Percentiles rank a stretch among this genome's conserved stretches.
Evolutionary conservation across 30 jellyfish, hydroid and myxozoan genomes (phyloP).

Genomic region (Nemopilema nomurai): DNA sequence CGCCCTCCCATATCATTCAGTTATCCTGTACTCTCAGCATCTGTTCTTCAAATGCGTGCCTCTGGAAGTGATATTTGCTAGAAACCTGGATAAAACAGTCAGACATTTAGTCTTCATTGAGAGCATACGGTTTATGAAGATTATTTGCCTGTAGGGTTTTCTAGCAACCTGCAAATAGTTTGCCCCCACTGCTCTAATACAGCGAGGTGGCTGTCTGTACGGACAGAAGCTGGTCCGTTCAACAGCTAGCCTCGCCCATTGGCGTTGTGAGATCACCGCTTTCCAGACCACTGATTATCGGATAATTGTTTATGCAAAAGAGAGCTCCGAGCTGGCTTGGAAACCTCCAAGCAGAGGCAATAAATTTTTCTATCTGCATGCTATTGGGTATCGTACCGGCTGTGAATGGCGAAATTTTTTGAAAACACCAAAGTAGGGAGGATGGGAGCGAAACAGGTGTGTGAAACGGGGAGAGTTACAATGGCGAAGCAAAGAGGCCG

Average conservation of each 20-base stretch:
- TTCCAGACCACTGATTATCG: not conserved
- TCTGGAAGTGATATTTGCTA: not conserved
- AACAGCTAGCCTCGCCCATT: not conserved
- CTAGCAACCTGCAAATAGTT: not conserved
- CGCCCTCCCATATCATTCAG: not conserved
- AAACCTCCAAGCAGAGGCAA: not conserved
- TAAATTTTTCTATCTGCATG: not conserved
- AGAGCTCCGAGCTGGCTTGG: not conserved
- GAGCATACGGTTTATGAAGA: not conserved
- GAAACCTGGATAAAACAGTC: not conserved
- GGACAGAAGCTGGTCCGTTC: not conserved
- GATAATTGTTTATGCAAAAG: not conserved
- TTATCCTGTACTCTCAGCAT: not conserved
- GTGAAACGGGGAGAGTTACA: not conserved
- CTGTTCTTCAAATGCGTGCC: not conserved
- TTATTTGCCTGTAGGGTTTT: not conserved
- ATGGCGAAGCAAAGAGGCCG: not conserved
- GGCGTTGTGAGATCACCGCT: not conserved
- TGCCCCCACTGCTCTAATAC: not conserved
- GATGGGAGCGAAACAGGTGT: slow-evolving; percentile 26
- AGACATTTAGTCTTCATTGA: too few relatives aligned
- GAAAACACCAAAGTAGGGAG: not conserved
- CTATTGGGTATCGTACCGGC: not conserved
- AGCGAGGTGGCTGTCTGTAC: not conserved
- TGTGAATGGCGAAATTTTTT: not conserved